A percentile compares a stretch with the other conserved stretches of the same genome.
Conservation (phyloP, 2,797 vertebrate species). For the Jordanella pulchra region DNA sequence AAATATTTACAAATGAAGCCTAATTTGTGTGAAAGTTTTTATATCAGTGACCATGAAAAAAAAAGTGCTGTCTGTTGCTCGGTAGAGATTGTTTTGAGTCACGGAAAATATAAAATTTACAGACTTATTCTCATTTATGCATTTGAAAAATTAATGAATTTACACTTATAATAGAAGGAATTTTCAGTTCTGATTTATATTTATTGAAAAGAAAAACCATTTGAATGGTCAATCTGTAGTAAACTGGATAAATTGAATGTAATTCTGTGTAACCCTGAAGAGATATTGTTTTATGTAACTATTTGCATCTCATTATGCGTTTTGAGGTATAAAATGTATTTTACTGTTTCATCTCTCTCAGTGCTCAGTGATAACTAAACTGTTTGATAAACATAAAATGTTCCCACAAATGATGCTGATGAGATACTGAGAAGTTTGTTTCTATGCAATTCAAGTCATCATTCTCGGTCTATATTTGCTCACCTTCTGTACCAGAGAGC, state of each 20-base stretch:
- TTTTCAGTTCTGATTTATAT: not conserved
- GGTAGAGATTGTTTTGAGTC: not conserved
- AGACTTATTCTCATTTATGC: not conserved
- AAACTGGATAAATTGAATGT: not conserved
- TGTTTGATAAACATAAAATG: conserved; percentile 6
- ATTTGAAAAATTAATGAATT: not conserved
- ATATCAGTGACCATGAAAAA: not conserved
- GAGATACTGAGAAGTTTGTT: not conserved
- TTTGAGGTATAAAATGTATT: conserved; percentile 8
- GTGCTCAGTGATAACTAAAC: not conserved
- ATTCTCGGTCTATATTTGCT: not conserved
- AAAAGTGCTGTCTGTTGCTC: not conserved
- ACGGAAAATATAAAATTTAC: not conserved
- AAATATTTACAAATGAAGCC: not conserved
- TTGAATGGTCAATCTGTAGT: not conserved
- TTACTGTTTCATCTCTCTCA: not conserved
- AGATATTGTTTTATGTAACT: conserved; percentile 19
- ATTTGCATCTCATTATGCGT: conserved; percentile 7
- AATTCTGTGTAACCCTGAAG: not conserved
- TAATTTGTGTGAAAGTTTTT: not conserved
- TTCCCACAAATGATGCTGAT: not conserved
- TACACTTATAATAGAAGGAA: not conserved
- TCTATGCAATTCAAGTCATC: not conserved
- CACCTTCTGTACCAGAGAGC: not conserved
- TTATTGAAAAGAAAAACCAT: not conserved